Evolutionary conservation across 2,888 invertebrate genomes (phyloP).

Genomic region (Raillietiella orientalis): DNA sequence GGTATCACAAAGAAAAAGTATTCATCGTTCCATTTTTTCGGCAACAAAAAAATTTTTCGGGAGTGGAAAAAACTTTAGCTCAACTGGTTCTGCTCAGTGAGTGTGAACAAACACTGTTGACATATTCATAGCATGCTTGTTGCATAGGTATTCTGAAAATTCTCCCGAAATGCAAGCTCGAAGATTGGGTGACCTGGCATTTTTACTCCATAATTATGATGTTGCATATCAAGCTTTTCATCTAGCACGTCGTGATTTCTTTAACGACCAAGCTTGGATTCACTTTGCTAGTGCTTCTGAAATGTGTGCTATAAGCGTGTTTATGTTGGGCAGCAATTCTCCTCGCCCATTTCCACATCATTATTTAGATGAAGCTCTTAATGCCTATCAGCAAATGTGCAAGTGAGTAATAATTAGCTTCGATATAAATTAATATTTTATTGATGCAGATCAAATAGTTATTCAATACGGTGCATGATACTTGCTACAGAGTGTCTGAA

Average conservation of each 20-base stretch:
- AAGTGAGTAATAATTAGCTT: constrained; percentile 19
- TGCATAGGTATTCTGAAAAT: constrained; percentile 2
- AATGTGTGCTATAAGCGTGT: constrained; percentile 76
- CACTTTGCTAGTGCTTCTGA: constrained; percentile 86
- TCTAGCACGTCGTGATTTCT: constrained; percentile 85
- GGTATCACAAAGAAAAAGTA: constrained; percentile 30
- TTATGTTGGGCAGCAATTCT: constrained; percentile 43
- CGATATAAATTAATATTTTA: constrained; percentile 2
- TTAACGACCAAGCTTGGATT: constrained; percentile 84
- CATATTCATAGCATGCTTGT: constrained; percentile 1
- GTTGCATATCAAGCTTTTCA: constrained; percentile 80
- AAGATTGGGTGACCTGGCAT: constrained; percentile 73
- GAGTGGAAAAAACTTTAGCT: no score
- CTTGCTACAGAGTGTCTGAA: constrained; percentile 61
- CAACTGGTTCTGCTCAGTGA: no score
- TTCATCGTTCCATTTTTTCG: constrained; percentile 65
- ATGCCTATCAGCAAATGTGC: constrained; percentile 64
- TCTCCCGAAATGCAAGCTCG: constrained; percentile 13
- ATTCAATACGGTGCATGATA: constrained; percentile 4
- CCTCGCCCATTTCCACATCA: constrained; percentile 26
- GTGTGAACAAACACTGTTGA: no score
- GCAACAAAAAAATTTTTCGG: constrained; percentile 89
- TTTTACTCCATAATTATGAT: constrained; percentile 77
- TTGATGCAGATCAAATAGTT: constrained; percentile 4
- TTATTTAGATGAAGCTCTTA: constrained; percentile 82